A percentile compares a stretch with the other conserved stretches of the same genome.
Evolutionary conservation across 2,797 vertebrate species (phyloP).

Genomic region (Acanthis flammea): DNA sequence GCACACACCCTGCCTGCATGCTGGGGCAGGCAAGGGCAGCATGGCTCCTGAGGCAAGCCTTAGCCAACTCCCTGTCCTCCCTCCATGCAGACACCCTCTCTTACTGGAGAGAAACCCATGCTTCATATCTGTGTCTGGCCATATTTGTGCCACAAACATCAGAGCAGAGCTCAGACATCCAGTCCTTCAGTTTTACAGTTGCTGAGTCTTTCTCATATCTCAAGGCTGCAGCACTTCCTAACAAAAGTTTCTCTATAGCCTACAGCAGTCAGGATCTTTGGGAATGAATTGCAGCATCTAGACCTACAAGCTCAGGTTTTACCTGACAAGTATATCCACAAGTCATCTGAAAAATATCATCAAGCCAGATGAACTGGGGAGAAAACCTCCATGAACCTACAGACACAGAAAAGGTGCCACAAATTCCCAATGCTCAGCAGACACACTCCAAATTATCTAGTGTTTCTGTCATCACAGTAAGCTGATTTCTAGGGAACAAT

Average conservation of each 20-base stretch:
- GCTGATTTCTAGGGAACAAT: background rate
- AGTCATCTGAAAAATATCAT: background rate
- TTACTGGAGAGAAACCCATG: background rate
- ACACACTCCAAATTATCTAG: background rate
- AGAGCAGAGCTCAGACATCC: background rate
- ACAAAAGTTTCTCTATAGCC: background rate
- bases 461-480: background rate
- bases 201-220: background rate
- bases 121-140: accelerated
- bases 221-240: background rate
- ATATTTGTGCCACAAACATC: background rate
- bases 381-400: background rate
- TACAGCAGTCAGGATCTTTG: background rate
- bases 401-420: background rate
- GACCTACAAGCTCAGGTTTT: background rate
- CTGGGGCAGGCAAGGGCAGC: background rate
- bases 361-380: background rate
- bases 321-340: background rate
- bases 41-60: background rate
- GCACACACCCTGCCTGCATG: accelerated
- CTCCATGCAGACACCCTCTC: accelerated
- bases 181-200: background rate
- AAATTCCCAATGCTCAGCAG: background rate
- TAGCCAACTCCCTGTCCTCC: background rate
- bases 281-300: background rate